phyloP scores from a whole-genome alignment of 2,888 invertebrate species.

The Strigamia transsilvanica region DNA sequence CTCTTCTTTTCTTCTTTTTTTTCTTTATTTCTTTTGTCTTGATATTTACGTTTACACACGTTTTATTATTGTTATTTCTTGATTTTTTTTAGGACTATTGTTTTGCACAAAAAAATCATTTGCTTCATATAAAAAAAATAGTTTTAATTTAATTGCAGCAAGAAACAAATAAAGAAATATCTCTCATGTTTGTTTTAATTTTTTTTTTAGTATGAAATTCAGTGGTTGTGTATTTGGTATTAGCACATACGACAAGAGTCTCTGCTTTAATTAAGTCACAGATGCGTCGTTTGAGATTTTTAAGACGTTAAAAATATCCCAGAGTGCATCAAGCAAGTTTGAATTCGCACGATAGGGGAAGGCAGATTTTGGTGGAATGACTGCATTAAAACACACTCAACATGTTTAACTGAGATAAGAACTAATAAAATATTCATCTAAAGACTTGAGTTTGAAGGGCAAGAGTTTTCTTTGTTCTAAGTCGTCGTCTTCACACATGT shows the following conservation, averaged over 20 bases:
- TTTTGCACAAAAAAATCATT: not conserved
- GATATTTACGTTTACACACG: slow-evolving; percentile 31
- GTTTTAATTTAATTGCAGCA: not conserved
- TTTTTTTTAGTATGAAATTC: not conserved
- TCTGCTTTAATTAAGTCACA: slow-evolving; percentile 28
- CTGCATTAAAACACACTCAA: slow-evolving; percentile 35
- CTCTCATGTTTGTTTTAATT: not conserved
- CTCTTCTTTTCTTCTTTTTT: not conserved
- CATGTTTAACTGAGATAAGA: slow-evolving; percentile 40
- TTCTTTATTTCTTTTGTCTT: slow-evolving; percentile 20
- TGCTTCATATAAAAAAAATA: not conserved
- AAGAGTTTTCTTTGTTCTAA: slow-evolving; percentile 28
- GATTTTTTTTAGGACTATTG: not conserved
- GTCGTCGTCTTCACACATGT: not conserved
- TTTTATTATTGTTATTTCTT: slow-evolving; percentile 6
- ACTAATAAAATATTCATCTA: slow-evolving; percentile 44
- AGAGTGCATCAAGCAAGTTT: slow-evolving; percentile 30
- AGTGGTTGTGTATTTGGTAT: not conserved
- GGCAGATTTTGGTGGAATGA: slow-evolving; percentile 1
- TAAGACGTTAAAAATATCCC: slow-evolving; percentile 24
- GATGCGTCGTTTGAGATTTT: slow-evolving; percentile 40
- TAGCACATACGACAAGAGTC: not conserved
- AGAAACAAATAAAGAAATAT: not conserved
- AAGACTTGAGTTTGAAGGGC: slow-evolving; percentile 37
- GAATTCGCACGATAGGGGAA: slow-evolving; percentile 13